phyloP scores from a whole-genome alignment of 1,140 invertebrate genomes.

The Pachypeltis micranthus region DNA sequence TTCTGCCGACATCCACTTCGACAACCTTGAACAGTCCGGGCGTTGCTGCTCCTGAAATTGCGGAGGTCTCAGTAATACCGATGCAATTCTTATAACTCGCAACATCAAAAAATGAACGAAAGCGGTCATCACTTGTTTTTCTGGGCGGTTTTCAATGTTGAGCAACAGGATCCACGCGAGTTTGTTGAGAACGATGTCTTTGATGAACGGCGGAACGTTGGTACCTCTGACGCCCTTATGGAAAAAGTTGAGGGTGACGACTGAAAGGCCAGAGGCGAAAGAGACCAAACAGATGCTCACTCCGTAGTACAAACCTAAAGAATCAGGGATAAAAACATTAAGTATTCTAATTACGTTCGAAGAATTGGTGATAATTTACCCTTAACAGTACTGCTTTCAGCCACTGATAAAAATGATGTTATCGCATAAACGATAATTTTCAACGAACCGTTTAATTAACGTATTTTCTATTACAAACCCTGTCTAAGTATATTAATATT shows the following conservation, averaged over 20 bases:
- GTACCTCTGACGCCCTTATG: slow-evolving; percentile 68
- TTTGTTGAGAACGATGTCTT: slow-evolving; percentile 52
- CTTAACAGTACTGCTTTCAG: too few species aligned
- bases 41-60: neutral
- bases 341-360: too few species aligned
- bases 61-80: neutral
- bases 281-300: slow-evolving; percentile 83
- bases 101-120: too few species aligned
- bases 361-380: too few species aligned
- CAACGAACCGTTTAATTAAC: too few species aligned
- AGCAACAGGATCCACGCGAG: slow-evolving; percentile 51
- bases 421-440: too few species aligned
- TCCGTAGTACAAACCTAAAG: slow-evolving; percentile 76
- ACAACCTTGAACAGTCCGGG: neutral
- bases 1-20: slow-evolving; percentile 21
- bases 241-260: slow-evolving; percentile 75
- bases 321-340: slow-evolving; percentile 18
- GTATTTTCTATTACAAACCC: too few species aligned
- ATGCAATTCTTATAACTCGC: neutral
- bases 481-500: too few species aligned
- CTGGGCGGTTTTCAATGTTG: slow-evolving; percentile 41
- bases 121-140: too few species aligned
- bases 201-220: slow-evolving; percentile 55
- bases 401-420: too few species aligned
- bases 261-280: slow-evolving; percentile 74